Evolutionary conservation across 2,888 invertebrate species (phyloP).

Genomic region (Polylopha cassiicola): DNA sequence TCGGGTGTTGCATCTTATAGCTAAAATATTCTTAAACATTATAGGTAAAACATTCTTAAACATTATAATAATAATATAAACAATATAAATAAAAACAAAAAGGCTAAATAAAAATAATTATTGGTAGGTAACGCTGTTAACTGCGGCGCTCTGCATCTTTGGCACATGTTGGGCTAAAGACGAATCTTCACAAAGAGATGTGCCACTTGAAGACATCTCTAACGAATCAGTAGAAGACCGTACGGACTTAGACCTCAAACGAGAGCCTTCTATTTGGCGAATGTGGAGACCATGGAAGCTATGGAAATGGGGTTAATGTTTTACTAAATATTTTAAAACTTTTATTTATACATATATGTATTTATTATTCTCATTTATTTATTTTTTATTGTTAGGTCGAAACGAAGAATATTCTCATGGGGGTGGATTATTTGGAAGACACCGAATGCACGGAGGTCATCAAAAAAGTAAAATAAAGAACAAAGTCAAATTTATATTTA

Average conservation of each 20-base stretch:
- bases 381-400: constrained; percentile 42
- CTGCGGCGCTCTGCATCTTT: constrained; percentile 39
- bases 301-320: constrained; percentile 49
- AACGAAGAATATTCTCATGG: constrained; percentile 44
- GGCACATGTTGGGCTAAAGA: constrained; percentile 38
- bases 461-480: constrained; percentile 48
- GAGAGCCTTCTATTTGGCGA: constrained; percentile 41
- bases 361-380: constrained; percentile 14
- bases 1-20: no score
- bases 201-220: constrained; percentile 30
- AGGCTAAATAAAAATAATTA: no score
- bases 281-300: constrained; percentile 47
- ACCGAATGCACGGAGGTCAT: constrained; percentile 28
- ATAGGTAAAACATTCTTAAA: no score
- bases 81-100: no score
- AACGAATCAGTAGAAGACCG: constrained; percentile 33
- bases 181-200: constrained; percentile 30
- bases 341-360: constrained; percentile 10
- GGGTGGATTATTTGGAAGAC: constrained; percentile 40
- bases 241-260: constrained; percentile 35
- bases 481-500: constrained; percentile 56
- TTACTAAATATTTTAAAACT: constrained; percentile 10
- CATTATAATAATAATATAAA: no score
- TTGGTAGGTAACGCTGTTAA: constrained; percentile 43
- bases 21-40: no score